Conservation (phyloP, 2,113 vertebrate genomes). For the Mesitornis unicolor region DNA sequence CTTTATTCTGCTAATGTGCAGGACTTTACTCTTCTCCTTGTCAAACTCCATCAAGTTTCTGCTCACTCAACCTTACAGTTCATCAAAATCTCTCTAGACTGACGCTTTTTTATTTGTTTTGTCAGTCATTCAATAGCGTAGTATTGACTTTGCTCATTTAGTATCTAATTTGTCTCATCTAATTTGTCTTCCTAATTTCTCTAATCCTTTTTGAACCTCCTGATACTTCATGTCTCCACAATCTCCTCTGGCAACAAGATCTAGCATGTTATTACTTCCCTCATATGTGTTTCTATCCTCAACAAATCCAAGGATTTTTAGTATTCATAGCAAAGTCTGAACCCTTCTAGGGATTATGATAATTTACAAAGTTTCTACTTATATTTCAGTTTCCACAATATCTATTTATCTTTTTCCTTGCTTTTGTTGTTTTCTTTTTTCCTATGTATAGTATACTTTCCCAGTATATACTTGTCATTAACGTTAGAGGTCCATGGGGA, state of each 20-base stretch:
- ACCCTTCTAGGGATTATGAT: neutral
- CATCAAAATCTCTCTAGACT: neutral
- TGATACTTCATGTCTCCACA: neutral
- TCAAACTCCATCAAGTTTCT: neutral
- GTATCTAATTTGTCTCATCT: constrained; percentile 13
- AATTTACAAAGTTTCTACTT: neutral
- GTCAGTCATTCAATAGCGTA: neutral
- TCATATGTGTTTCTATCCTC: neutral
- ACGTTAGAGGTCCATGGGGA: neutral
- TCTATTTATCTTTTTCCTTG: neutral
- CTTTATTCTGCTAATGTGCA: neutral
- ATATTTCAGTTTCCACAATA: neutral
- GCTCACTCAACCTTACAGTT: neutral
- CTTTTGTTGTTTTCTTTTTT: neutral
- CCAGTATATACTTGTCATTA: neutral
- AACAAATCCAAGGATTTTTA: neutral
- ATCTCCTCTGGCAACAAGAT: neutral
- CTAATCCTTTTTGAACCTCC: constrained; percentile 11
- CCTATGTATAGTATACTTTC: no score
- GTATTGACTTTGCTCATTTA: constrained; percentile 38
- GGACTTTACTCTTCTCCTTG: neutral
- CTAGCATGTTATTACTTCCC: neutral
- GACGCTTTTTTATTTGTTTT: constrained; percentile 14
- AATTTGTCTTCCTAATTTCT: constrained; percentile 47
- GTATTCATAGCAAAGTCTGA: neutral